Evolutionary conservation across 2,113 vertebrate genomes (phyloP), one percentile per base, ranked within the genome.

Genomic region (Chrysochloris asiatica): DNA sequence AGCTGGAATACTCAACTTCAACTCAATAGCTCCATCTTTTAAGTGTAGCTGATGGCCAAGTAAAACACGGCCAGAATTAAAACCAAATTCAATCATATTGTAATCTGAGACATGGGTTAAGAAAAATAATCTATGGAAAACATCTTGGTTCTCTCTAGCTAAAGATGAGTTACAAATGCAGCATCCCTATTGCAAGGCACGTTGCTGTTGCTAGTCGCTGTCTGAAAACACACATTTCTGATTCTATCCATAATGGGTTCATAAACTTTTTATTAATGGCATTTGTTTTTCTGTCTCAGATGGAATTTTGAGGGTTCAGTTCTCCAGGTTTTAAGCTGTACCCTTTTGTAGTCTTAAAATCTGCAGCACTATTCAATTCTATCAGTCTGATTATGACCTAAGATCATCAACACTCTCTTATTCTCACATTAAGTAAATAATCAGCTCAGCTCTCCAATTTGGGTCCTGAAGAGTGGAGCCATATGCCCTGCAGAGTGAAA

Each of bases 281-380:
- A 93, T 75, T 82, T 36, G 9, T 47, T 83, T 30, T 90, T 78
- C 48, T 38, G 22, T 87, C 80, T 87, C 19, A 1, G 48, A 90
- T 93, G 22, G 36, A 50, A 85, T 72, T 88, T 81, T 82, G 72
- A 86, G 67, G 11, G 6, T 80, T 94, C 67, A 54, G 28, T 77
- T 81, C 80, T 76, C 19, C 16, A 69, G 41, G 43, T n/a, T 77
- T 82, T 56, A 16, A 82, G 30, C 4, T 56, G n/a, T 19, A 79
- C 2, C 21, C 24, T 33, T 93, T 43, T 89, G 80, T 93, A 71
- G 93, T 86, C 93, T 88, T 83, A 33, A 78, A 93, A 75, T 17
- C 41, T 47, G 38, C 17, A 24, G 56, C 71, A 73, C 86, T 86
- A 6, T 86, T 73, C 67, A 30, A 0, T 89, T 94, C 88, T 56